Evolutionary conservation across 2,113 vertebrate species (phyloP), one percentile per base, ranked within the genome.

Genomic region (Carettochelys insculpta): DNA sequence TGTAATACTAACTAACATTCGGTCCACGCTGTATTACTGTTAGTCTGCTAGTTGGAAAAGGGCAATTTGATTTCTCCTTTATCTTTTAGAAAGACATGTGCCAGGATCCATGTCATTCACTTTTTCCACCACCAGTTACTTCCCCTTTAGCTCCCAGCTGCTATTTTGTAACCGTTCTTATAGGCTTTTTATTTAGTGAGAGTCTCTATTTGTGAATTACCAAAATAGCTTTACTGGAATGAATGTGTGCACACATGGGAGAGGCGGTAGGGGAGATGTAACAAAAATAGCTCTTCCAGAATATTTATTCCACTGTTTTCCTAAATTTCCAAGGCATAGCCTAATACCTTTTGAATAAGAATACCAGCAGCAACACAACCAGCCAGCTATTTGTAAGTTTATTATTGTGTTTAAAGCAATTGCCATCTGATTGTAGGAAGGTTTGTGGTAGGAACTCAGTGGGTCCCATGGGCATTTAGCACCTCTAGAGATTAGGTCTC

Each of bases 361-460:
- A 0, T 54, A 11, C 14, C 29, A 19, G 50, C 71, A 87, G 53
- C 43, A 77, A 86, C 34, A 65, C 61, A 92, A 80, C 75, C 25
- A 77, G 82, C 73, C 82, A 51, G 51, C 77, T 82, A 92, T 71
- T 76, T 91, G 50, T 82, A 11, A 29, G 11, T 53, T 79, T 85
- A 76, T 16, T 89, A 85, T 73, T 91, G 80, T 71, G 80, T 87
- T 53, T 79, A 85, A 92, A 84, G 91, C 4, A 89, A 77, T 87
- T 51, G 34, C 61, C 8, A 38, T 77, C 75, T 54, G 56, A 3
- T 84, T 45, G 47, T 48, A 83, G 65, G 65, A 83, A 91, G 56
- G 75, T 52, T 48, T 14, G 65, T 85, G 78, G n/a, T 65, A 80
- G 65, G 25, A 6, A 77, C 77, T n/a, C 25, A 48, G 87, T 79